Conservation (phyloP, 2,888 invertebrate genomes). For the Parnassius orleans region DNA sequence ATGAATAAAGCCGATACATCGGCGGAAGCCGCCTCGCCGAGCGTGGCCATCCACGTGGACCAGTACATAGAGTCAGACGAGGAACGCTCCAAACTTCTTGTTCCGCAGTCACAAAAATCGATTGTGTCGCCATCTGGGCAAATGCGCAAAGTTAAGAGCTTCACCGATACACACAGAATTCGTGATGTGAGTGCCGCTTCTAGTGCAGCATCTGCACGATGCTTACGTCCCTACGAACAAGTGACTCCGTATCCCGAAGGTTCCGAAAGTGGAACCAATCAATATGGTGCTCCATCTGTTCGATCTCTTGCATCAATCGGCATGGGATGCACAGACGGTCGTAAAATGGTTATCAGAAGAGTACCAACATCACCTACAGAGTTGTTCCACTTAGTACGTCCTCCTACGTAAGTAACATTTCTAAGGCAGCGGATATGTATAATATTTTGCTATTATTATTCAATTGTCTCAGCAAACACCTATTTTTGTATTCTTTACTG, state of each 20-base stretch:
- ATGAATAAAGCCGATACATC: conserved; percentile 71
- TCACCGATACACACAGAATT: conserved; percentile 73
- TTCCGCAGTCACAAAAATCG: conserved; percentile 55
- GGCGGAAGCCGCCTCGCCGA: conserved; percentile 69
- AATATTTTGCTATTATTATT: conserved; percentile 68
- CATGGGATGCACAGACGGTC: conserved; percentile 93
- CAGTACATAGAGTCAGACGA: conserved; percentile 62
- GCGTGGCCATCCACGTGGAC: conserved; percentile 71
- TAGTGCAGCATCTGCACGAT: conserved; percentile 72
- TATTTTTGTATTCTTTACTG: conserved; percentile 29
- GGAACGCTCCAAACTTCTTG: conserved; percentile 67
- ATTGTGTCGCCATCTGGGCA: conserved; percentile 71
- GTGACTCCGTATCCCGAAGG: conserved; percentile 77
- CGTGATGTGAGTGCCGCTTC: conserved; percentile 70
- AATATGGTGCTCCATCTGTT: conserved; percentile 86
- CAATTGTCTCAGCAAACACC: conserved; percentile 63
- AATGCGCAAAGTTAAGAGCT: conserved; percentile 78
- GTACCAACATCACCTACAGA: conserved; percentile 93
- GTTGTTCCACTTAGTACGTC: conserved; percentile 91
- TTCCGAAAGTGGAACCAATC: conserved; percentile 82
- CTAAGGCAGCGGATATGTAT: conserved; percentile 53
- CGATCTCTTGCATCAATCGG: conserved; percentile 91
- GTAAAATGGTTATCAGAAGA: conserved; percentile 90
- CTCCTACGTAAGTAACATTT: conserved; percentile 86
- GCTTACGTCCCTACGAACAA: conserved; percentile 74